Conservation (phyloP, 2,797 vertebrate species). For the Schizopygopsis malacanthus region DNA sequence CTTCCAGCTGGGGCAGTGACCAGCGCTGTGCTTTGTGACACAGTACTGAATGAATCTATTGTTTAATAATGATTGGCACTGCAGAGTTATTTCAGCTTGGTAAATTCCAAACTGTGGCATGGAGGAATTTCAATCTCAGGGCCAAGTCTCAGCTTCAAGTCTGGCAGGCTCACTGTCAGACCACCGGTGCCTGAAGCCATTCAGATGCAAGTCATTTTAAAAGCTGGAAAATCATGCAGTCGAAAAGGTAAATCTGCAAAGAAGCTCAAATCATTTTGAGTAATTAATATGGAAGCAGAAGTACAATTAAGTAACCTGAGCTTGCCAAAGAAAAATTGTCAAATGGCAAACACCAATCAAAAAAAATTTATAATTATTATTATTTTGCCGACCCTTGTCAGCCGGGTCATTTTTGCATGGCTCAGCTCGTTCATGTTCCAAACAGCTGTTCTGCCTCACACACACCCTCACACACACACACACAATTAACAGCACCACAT, state of each 20-base stretch:
- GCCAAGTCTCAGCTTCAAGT: slow-evolving; percentile 15
- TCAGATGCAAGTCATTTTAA: background rate
- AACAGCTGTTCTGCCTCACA: no score
- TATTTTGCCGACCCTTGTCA: no score
- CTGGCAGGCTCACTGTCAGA: slow-evolving; percentile 39
- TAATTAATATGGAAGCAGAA: background rate
- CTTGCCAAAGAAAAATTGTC: background rate
- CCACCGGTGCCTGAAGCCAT: slow-evolving; percentile 29
- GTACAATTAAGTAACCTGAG: background rate
- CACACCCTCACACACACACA: no score
- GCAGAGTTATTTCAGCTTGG: slow-evolving; percentile 45
- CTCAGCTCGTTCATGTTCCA: no score
- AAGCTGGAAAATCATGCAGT: slow-evolving; percentile 7
- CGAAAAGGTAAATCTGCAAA: background rate
- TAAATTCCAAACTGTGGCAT: slow-evolving; percentile 43
- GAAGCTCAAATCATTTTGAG: background rate
- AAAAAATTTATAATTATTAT: no score
- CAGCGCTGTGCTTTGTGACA: slow-evolving; percentile 47
- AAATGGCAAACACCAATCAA: background rate
- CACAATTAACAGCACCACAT: slow-evolving; percentile 18
- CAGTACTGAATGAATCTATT: slow-evolving; percentile 53
- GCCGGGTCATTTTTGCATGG: no score
- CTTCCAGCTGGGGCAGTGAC: slow-evolving; percentile 48
- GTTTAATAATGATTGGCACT: slow-evolving; percentile 58
- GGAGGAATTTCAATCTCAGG: slow-evolving; percentile 28